Conservation (phyloP, 2,113 vertebrate species). For the Catharus minimus region DNA sequence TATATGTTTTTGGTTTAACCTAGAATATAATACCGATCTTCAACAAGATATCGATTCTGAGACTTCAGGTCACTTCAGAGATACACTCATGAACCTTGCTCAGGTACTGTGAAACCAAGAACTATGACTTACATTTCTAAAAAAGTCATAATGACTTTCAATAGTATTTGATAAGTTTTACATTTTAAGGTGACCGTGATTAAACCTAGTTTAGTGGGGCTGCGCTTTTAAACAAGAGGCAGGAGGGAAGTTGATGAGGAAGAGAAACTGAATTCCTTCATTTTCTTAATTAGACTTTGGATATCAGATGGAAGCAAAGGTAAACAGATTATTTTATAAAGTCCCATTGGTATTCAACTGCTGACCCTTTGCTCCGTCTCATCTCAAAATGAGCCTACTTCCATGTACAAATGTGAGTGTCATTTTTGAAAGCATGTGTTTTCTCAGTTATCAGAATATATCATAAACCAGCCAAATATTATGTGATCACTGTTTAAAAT, state of each 20-base stretch:
- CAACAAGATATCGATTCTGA: slow-evolving; percentile 77
- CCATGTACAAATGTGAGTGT: neutral
- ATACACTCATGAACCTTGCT: slow-evolving; percentile 75
- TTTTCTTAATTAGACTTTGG: neutral
- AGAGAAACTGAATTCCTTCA: neutral
- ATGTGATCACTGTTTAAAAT: neutral
- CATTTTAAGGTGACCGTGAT: neutral
- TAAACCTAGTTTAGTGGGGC: neutral
- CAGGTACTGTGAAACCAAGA: slow-evolving; percentile 69
- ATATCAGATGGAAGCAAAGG: neutral
- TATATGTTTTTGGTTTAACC: neutral
- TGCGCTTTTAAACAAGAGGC: neutral
- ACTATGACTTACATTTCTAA: neutral
- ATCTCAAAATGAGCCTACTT: neutral
- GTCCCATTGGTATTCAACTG: neutral
- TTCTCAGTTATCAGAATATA: neutral
- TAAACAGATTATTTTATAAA: neutral
- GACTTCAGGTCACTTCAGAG: slow-evolving; percentile 83
- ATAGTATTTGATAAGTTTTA: neutral
- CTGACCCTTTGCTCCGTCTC: neutral
- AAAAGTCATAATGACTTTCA: neutral
- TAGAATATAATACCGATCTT: slow-evolving; percentile 78
- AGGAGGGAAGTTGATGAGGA: neutral
- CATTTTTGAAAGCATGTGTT: neutral
- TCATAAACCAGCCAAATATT: neutral